These are phyloP conservation scores for Phataginus tetradactyla DNA, from an alignment of 2,797 vertebrate genomes.

Conservation along the genomic window DNA sequence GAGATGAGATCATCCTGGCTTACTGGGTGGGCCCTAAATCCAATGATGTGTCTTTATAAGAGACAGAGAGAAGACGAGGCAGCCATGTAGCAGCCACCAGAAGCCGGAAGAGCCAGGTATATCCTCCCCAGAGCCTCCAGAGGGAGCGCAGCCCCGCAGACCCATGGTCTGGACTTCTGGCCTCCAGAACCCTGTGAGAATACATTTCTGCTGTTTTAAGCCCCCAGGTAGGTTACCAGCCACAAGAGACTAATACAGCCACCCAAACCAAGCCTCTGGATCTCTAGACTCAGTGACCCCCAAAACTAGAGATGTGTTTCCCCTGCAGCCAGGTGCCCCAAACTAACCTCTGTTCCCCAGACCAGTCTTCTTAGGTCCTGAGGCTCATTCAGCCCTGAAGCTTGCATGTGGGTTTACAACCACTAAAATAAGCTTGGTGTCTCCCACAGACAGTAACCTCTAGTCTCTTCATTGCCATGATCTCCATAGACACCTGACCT, in stretches of 20 bases:
- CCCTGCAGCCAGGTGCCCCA: background rate
- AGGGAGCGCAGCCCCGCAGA: background rate
- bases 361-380: background rate
- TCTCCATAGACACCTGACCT: background rate
- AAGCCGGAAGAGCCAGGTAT: background rate
- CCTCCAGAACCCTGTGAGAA: background rate
- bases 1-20: background rate
- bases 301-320: background rate
- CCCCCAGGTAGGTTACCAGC: background rate
- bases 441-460: background rate
- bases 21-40: background rate
- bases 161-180: background rate
- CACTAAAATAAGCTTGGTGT: background rate
- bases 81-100: background rate
- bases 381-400: background rate
- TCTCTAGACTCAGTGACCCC: background rate
- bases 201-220: background rate
- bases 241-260: background rate
- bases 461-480: background rate
- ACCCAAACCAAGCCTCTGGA: background rate
- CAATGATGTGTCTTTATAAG: background rate
- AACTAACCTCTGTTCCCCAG: background rate
- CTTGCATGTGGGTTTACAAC: background rate
- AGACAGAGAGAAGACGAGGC: background rate
- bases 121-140: background rate